phyloP scores from a whole-genome alignment of 2,113 vertebrate genomes.

The Ceratotherium simum region DNA sequence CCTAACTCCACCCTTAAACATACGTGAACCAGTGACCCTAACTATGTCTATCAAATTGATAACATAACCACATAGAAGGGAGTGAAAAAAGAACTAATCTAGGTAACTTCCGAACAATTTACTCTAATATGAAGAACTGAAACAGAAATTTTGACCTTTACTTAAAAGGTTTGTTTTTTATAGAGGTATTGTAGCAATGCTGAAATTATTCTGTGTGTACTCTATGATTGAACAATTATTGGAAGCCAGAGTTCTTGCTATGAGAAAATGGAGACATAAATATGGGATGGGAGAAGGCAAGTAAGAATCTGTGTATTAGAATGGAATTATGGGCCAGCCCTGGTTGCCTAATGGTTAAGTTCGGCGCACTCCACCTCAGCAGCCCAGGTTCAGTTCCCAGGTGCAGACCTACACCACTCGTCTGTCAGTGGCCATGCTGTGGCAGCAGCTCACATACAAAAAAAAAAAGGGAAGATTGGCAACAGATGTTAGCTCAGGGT shows the following conservation, averaged over 20 bases:
- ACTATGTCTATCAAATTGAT: neutral
- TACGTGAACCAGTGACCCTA: neutral
- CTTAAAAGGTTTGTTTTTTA: constrained; percentile 1
- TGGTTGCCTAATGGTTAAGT: no score
- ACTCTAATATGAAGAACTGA: neutral
- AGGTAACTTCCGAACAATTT: neutral
- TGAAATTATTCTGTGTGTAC: neutral
- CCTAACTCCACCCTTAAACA: neutral
- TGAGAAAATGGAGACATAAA: neutral
- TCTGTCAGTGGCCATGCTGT: no score
- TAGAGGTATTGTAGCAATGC: neutral
- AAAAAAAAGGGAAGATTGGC: no score
- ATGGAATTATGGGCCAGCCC: neutral
- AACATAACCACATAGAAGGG: neutral
- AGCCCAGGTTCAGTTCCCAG: no score
- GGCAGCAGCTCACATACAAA: no score
- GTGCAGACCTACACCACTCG: no score
- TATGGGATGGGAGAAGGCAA: neutral
- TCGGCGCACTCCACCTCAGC: no score
- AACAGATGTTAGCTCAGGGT: no score
- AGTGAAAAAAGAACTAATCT: constrained; percentile 20
- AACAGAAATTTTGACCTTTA: constrained; percentile 17
- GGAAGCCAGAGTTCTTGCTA: neutral
- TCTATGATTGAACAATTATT: neutral
- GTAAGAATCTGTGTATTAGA: neutral